A percentile compares a stretch with the other conserved stretches of the same genome.
phyloP scores from a whole-genome alignment of 2,797 vertebrate species.

The Podargus strigoides region DNA sequence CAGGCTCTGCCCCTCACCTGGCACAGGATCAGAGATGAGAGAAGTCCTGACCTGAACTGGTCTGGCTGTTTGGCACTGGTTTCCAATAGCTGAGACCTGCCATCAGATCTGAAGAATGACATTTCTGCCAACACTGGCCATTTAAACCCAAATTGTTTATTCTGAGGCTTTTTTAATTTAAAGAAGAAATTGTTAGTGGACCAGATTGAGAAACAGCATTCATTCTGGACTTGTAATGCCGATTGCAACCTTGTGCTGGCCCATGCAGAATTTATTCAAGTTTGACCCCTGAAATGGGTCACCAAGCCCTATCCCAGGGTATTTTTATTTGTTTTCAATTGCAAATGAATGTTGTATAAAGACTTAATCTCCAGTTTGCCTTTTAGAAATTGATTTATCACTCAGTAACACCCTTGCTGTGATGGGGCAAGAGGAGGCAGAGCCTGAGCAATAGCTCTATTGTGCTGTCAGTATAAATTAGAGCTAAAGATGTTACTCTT shows the following conservation, averaged over 20 bases:
- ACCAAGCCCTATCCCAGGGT: neutral
- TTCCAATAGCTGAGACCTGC: neutral
- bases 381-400: conserved; percentile 56
- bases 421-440: conserved; percentile 1
- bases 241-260: neutral
- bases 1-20: neutral
- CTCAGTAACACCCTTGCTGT: conserved; percentile 36
- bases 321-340: conserved; percentile 39
- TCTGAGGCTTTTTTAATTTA: neutral
- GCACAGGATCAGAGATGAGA: neutral
- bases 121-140: neutral
- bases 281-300: neutral
- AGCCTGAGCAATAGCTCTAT: conserved; percentile 13
- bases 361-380: conserved; percentile 34
- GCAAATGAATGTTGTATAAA: neutral
- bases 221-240: neutral
- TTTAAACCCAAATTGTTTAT: neutral
- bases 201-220: neutral
- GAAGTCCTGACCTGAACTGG: neutral
- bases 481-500: conserved; percentile 47
- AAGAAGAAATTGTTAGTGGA: neutral
- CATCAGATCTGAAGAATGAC: neutral
- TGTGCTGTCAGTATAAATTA: conserved; percentile 58
- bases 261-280: neutral
- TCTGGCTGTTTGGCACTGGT: neutral